These are phyloP conservation scores for Xylocopa sonorina DNA, from an alignment of 1,140 invertebrate genomes.

Conservation along the genomic window DNA sequence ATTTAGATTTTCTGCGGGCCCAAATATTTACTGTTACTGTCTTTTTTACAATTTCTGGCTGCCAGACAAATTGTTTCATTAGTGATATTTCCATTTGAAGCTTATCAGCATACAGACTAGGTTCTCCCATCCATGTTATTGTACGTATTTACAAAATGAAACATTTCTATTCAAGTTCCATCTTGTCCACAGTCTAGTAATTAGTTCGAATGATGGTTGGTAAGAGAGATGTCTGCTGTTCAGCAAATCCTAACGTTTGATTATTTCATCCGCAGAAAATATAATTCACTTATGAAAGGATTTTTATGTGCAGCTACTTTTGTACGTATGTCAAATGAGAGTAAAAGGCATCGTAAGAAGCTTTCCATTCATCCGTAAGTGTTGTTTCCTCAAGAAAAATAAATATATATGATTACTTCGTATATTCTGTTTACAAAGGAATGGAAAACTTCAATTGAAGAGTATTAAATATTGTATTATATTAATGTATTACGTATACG, in stretches of 20 bases:
- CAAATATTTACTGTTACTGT: too few species aligned
- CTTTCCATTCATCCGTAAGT: constrained; percentile 58
- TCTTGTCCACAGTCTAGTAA: too few species aligned
- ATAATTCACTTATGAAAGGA: constrained; percentile 26
- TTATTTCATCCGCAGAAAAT: constrained; percentile 19
- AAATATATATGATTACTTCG: constrained; percentile 26
- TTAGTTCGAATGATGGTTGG: background rate
- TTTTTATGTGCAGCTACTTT: constrained; percentile 29
- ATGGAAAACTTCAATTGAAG: constrained; percentile 73
- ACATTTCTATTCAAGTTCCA: too few species aligned
- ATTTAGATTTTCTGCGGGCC: too few species aligned
- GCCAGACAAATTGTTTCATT: too few species aligned
- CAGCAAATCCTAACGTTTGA: constrained; percentile 37
- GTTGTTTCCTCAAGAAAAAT: constrained; percentile 19
- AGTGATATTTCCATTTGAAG: too few species aligned
- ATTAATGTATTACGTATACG: constrained; percentile 75
- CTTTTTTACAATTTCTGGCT: too few species aligned
- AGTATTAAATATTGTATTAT: constrained; percentile 81
- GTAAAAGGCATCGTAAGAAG: constrained; percentile 59
- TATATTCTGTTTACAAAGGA: constrained; percentile 67
- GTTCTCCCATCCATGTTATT: too few species aligned
- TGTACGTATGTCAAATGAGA: constrained; percentile 64
- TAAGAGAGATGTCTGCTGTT: constrained; percentile 4
- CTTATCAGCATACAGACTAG: too few species aligned
- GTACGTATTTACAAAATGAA: too few species aligned